A percentile compares a stretch with the other conserved stretches of the same genome.
Evolutionary conservation across 2,797 vertebrate species (phyloP).

Genomic region (Rhabdomys pumilio): DNA sequence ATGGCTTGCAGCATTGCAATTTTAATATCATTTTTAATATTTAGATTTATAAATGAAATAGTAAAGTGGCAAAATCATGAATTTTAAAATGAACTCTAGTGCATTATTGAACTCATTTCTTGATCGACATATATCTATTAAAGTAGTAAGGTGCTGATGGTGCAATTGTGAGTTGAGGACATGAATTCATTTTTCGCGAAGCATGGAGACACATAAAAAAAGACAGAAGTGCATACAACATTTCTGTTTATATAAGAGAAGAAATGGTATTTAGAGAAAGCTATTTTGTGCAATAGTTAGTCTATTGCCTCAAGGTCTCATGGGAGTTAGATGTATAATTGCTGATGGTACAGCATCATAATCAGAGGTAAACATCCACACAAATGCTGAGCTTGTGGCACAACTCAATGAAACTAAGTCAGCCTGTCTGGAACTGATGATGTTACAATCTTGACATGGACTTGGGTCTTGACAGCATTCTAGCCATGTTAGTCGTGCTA

Average conservation of each 20-base stretch:
- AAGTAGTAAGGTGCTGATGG: not conserved
- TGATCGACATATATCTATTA: slow-evolving; percentile 29
- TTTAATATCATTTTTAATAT: slow-evolving; percentile 67
- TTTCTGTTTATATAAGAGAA: not conserved
- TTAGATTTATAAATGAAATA: slow-evolving; percentile 59
- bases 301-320: not conserved
- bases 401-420: not conserved
- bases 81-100: slow-evolving; percentile 44
- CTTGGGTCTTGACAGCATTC: rapidly evolving
- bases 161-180: not conserved
- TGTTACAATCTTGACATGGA: not conserved
- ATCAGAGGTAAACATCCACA: not conserved
- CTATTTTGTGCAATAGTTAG: not conserved
- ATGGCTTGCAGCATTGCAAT: not conserved
- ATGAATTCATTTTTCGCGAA: not conserved
- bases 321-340: not conserved
- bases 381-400: not conserved
- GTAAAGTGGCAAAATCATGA: slow-evolving; percentile 5
- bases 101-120: not conserved
- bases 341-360: not conserved
- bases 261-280: not conserved
- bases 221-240: not conserved
- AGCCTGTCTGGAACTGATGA: not conserved
- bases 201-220: not conserved
- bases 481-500: not conserved